Percentiles rank a stretch among this genome's conserved stretches.
These are phyloP conservation scores for Chaunax sp. DNA, from an alignment of 2,797 vertebrate genomes.

Conservation along the genomic window DNA sequence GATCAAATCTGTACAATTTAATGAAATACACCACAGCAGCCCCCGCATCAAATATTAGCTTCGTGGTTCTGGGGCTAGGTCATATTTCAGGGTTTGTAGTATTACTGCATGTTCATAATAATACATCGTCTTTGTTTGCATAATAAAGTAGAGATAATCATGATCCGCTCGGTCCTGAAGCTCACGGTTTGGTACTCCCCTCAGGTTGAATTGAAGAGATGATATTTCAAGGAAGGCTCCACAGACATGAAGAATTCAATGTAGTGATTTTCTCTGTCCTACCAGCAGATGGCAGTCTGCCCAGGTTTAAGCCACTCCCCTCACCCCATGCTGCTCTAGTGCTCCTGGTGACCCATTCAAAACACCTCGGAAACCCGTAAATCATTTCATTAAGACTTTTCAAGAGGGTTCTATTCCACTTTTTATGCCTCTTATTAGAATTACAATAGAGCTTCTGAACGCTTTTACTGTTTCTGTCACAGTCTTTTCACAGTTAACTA, in stretches of 20 bases:
- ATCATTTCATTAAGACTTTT: background rate
- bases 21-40: too few relatives aligned
- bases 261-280: background rate
- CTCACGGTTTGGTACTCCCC: background rate
- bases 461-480: background rate
- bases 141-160: background rate
- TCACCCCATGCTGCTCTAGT: background rate
- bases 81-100: background rate
- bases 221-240: slow-evolving; percentile 17
- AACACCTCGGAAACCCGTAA: background rate
- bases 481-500: background rate
- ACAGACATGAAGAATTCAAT: background rate
- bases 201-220: background rate
- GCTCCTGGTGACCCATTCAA: slow-evolving; percentile 28
- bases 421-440: background rate
- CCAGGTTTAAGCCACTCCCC: slow-evolving; percentile 40
- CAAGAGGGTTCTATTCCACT: background rate
- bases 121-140: background rate
- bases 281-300: slow-evolving; percentile 62
- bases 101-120: background rate
- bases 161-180: background rate
- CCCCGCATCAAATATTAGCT: background rate
- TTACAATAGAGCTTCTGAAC: background rate
- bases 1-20: background rate
- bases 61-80: background rate